A percentile compares a stretch with the other conserved stretches of the same genome.
Evolutionary conservation across 2,797 vertebrate genomes (phyloP).

Genomic region (Periophthalmus magnuspinnatus): DNA sequence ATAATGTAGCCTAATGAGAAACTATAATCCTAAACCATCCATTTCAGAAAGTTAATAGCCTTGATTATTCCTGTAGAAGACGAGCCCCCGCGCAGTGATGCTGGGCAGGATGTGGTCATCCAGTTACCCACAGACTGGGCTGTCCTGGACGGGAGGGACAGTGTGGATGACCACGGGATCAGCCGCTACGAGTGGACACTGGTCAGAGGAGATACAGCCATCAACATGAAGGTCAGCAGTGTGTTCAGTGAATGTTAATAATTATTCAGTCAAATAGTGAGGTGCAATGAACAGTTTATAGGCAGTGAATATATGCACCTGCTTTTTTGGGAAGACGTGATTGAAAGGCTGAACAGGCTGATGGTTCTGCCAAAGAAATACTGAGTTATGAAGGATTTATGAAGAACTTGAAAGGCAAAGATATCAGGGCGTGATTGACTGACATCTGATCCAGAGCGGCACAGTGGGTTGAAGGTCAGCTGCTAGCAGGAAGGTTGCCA

Average conservation of each 20-base stretch:
- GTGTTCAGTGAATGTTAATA: no score
- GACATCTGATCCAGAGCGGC: no score
- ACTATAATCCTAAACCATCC: background rate
- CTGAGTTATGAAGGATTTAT: no score
- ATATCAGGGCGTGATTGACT: no score
- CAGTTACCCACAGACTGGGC: slow-evolving; percentile 91
- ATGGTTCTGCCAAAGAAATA: no score
- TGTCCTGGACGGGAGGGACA: slow-evolving; percentile 90
- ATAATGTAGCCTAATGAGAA: background rate
- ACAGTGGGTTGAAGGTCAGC: no score
- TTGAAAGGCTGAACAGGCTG: no score
- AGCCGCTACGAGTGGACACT: slow-evolving; percentile 86
- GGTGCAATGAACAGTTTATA: no score
- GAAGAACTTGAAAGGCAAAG: no score
- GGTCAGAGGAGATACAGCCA: slow-evolving; percentile 81
- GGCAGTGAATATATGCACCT: no score
- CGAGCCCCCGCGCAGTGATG: slow-evolving; percentile 86
- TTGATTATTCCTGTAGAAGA: slow-evolving; percentile 72
- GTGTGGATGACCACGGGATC: slow-evolving; percentile 88
- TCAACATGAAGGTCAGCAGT: slow-evolving; percentile 89
- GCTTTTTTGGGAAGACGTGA: background rate
- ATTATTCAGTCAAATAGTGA: no score
- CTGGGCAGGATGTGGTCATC: slow-evolving; percentile 89
- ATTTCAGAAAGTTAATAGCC: background rate
- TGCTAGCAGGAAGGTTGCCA: no score